Base-by-base conservation (phyloP, 2,888 invertebrate species). In the Sisyra nigra region DNA sequence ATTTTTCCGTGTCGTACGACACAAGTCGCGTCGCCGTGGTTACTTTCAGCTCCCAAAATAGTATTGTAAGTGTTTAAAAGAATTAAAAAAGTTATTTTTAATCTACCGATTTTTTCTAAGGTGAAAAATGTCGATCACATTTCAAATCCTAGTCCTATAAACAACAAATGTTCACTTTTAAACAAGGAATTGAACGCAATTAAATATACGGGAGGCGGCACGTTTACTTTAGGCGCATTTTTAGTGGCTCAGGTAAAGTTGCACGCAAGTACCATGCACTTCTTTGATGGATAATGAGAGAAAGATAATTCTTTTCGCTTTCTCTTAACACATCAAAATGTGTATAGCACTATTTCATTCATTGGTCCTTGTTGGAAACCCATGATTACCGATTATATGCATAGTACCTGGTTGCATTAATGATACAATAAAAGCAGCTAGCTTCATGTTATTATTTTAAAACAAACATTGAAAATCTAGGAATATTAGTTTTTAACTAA, bases 161-260 rank as follows among this genome's bases (percentile, higher is more conserved):
- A 74, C 48, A 73, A 78, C 54, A 80, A 80, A 57, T 80, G 80
- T 57, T 61, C 68, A 3, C 57, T 80, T 40, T 53, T 80, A 39
- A 72, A 73, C 47, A 66, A 70, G 41, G 71, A 76, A 51, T 57
- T 80, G 18, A 70, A 69, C 10, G 63, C 63, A 37, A 72, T 80
- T 36, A 63, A 58, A 40, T 80, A 76, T 53, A 65, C 66, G 10
- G 79, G 79, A 2, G 80, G 80, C 1, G 76, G 75, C 15, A 80
- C 80, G 2, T 77, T 70, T 54, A 80, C 80, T 0, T 60, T 74
- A 19, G 78, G 78, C n/a, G 80, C 80, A 2, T 65, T 80, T 46
- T 56, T 69, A 45, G 71, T 71, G 50, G 79, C 79, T 2, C 66
- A 73, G 59, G 76, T 74, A 54, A 55, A 52, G 32, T 15, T n/a